phyloP scores from a whole-genome alignment of 2,888 invertebrate genomes.

The Vandiemenella viatica region DNA sequence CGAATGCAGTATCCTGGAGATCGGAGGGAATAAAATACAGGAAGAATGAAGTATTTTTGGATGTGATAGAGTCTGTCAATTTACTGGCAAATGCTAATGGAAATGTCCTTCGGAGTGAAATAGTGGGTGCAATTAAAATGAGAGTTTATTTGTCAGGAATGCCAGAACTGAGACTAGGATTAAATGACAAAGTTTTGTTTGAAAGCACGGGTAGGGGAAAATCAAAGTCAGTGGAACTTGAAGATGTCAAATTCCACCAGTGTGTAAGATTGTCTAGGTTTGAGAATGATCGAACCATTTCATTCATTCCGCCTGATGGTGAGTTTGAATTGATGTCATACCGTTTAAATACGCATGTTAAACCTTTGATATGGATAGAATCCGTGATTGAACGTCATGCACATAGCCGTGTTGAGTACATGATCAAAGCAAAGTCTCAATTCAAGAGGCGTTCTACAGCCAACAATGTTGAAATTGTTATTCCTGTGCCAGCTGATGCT shows the following conservation, averaged over 20 bases:
- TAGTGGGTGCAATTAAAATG: slow-evolving; percentile 98
- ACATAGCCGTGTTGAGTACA: slow-evolving; percentile 94
- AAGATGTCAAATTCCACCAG: slow-evolving; percentile 98
- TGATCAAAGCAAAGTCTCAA: slow-evolving; percentile 98
- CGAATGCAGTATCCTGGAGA: slow-evolving; percentile 98
- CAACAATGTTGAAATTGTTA: slow-evolving; percentile 95
- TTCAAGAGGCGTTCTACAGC: slow-evolving; percentile 95
- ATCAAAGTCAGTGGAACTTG: slow-evolving; percentile 93
- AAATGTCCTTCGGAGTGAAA: slow-evolving; percentile 90
- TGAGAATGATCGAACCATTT: slow-evolving; percentile 95
- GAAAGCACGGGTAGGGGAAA: slow-evolving; percentile 95
- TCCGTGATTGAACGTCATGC: slow-evolving; percentile 95
- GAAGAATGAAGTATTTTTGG: slow-evolving; percentile 97
- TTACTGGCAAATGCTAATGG: slow-evolving; percentile 90
- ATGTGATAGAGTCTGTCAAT: slow-evolving; percentile 97
- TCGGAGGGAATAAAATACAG: slow-evolving; percentile 97
- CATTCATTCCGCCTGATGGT: slow-evolving; percentile 97
- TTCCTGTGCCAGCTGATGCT: slow-evolving; percentile 91
- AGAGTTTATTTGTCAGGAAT: slow-evolving; percentile 94
- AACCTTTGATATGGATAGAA: slow-evolving; percentile 97
- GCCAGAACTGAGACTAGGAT: slow-evolving; percentile 89
- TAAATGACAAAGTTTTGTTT: slow-evolving; percentile 96
- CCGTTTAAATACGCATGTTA: slow-evolving; percentile 88
- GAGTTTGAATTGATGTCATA: slow-evolving; percentile 99
- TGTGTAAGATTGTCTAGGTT: slow-evolving; percentile 92